These are phyloP conservation scores for Bugula neritina DNA, from an alignment of 2,888 invertebrate species.

Conservation along the genomic window DNA sequence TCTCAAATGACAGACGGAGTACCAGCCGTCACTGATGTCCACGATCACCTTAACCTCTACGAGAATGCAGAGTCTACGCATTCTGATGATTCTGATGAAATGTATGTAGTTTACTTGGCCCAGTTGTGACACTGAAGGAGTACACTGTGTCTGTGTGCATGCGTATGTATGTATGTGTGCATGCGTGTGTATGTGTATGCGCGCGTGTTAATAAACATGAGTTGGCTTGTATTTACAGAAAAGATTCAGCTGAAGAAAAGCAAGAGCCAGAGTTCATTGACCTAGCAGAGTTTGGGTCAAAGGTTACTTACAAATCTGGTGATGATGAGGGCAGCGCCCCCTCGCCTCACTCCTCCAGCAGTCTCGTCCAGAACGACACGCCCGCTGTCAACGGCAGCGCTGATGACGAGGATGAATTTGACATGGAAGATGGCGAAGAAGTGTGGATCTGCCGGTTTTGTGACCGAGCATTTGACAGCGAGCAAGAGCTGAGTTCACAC, in stretches of 20 bases:
- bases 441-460: conserved; percentile 45
- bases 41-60: conserved; percentile 45
- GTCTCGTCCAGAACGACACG: background rate
- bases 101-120: conserved; percentile 65
- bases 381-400: background rate
- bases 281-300: conserved; percentile 29
- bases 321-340: background rate
- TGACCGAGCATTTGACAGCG: conserved; percentile 40
- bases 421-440: conserved; percentile 6
- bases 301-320: background rate
- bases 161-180: too few species aligned
- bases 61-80: conserved; percentile 59
- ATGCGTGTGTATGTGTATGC: too few species aligned
- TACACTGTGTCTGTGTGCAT: too few species aligned
- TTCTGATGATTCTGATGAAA: conserved; percentile 75
- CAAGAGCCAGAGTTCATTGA: conserved; percentile 32
- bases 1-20: conserved; percentile 36
- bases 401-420: conserved; percentile 29
- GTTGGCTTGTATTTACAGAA: background rate
- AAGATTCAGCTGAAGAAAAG: conserved; percentile 37
- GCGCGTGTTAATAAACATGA: too few species aligned
- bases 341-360: background rate
- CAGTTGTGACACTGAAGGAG: too few species aligned
- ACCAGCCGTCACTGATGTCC: conserved; percentile 41
- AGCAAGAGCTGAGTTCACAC: conserved; percentile 1